These are phyloP conservation scores for Diplodus sargus DNA, from an alignment of 2,797 vertebrate species.

Conservation along the genomic window DNA sequence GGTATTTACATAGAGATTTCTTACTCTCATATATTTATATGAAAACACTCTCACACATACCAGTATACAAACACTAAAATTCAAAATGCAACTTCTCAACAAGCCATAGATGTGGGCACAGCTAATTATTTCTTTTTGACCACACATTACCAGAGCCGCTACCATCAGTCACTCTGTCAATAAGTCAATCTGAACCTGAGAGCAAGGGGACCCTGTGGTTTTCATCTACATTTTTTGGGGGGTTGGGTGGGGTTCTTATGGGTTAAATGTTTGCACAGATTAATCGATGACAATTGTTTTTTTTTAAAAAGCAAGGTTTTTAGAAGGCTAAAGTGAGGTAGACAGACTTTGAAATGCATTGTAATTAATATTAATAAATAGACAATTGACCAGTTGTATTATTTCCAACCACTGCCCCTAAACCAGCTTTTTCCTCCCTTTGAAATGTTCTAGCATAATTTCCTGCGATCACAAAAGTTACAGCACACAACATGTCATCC, in stretches of 20 bases:
- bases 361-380: slow-evolving; percentile 83
- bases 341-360: slow-evolving; percentile 85
- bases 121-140: slow-evolving; percentile 75
- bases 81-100: slow-evolving; percentile 76
- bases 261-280: slow-evolving; percentile 74
- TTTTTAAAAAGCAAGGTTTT: slow-evolving; percentile 67
- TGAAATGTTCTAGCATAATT: slow-evolving; percentile 82
- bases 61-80: slow-evolving; percentile 82
- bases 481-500: slow-evolving; percentile 82
- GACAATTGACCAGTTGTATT: slow-evolving; percentile 81
- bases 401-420: slow-evolving; percentile 79
- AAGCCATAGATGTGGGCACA: slow-evolving; percentile 78
- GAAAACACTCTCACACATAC: slow-evolving; percentile 84
- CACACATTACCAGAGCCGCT: slow-evolving; percentile 77
- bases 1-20: slow-evolving; percentile 85
- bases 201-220: slow-evolving; percentile 84
- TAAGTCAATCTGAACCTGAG: slow-evolving; percentile 83
- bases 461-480: slow-evolving; percentile 83
- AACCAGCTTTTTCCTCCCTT: slow-evolving; percentile 79
- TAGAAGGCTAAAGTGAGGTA: slow-evolving; percentile 85
- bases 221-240: slow-evolving; percentile 68
- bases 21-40: slow-evolving; percentile 84
- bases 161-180: slow-evolving; percentile 80
- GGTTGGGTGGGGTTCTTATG: slow-evolving; percentile 46
- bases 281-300: slow-evolving; percentile 64